A percentile compares a stretch with the other conserved stretches of the same genome.
Evolutionary conservation across 2,113 vertebrate species (phyloP).

Genomic region (Pseudopodoces humilis): DNA sequence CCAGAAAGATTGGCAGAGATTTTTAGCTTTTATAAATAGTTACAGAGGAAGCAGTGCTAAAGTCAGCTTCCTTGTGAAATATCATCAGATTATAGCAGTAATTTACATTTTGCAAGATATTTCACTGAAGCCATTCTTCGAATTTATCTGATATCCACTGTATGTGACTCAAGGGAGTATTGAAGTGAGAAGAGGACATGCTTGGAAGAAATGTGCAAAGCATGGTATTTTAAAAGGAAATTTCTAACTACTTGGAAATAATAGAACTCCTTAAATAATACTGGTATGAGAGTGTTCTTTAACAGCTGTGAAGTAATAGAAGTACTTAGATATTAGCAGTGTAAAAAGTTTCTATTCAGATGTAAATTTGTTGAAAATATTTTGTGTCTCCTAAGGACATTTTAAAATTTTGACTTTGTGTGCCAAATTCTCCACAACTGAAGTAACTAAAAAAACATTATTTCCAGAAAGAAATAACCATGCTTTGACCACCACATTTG

Average conservation of each 20-base stretch:
- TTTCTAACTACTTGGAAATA: neutral
- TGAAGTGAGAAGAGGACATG: neutral
- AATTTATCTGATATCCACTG: neutral
- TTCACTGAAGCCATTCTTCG: neutral
- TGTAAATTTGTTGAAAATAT: neutral
- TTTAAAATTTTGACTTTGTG: neutral
- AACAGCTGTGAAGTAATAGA: neutral
- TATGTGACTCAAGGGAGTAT: neutral
- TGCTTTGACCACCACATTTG: neutral
- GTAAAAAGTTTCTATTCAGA: neutral
- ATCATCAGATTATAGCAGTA: slow-evolving; percentile 9
- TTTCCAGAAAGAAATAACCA: neutral
- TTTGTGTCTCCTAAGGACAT: neutral
- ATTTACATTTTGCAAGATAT: slow-evolving; percentile 34
- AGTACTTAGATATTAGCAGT: neutral
- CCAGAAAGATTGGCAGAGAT: neutral
- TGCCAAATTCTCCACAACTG: neutral
- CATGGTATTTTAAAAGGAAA: neutral
- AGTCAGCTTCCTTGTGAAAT: slow-evolving; percentile 9
- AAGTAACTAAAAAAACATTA: neutral
- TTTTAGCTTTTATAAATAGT: neutral
- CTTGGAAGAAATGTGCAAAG: neutral
- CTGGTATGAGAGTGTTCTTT: neutral
- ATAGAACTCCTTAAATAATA: neutral
- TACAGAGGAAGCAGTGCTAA: neutral